Base-by-base conservation (phyloP, 2,888 invertebrate genomes). In the Ophion ventricosus region DNA sequence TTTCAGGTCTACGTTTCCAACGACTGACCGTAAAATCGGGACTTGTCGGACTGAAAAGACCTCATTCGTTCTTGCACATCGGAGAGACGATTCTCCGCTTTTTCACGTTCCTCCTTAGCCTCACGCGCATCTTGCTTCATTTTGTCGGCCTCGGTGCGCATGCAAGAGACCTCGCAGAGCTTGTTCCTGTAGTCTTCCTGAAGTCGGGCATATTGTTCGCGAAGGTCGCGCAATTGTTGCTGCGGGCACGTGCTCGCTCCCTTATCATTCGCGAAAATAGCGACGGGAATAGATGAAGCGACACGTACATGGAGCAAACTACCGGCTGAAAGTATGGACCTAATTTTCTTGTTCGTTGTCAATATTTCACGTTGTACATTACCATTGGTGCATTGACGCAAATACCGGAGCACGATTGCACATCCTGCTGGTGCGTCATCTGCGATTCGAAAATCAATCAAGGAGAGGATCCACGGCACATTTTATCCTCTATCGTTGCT, bases 181-280 rank as follows among this genome's bases (percentile, higher is more conserved):
- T 96, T 96, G 0, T 94, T 94, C 88, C 96, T 96, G 90, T 95
- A 96, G 89, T 95, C 96, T 87, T 96, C 96, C 91, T 96, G 96
- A 0, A 96, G 94, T 82, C 95, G 94, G 11, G 94, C 94, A 80
- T 96, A 95, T 89, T 96, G 95, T 83, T 96, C 95, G 25, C 94
- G 94, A 11, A 96, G 91, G 90, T 95, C 95, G 35, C 94, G 93
- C 3, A 95, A 93, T 92, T 96, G 95, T 86, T 93, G 94, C 86
- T 95, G 95, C 25, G 90, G 90, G 86, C 90, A 90, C 54, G 88
- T 87, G 80, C 89, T 91, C 63, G 84, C 87, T 74, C 89, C 90
- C 91, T 74, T 74, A 49, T 73, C 11, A 10, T 26, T 35, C 25
- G 40, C 1, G 20, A 14, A 14, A 20, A 69, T 17, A 35, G 8